These are phyloP conservation scores for Rallus crepitans DNA, from an alignment of 2,797 vertebrate genomes.

Conservation along the genomic window DNA sequence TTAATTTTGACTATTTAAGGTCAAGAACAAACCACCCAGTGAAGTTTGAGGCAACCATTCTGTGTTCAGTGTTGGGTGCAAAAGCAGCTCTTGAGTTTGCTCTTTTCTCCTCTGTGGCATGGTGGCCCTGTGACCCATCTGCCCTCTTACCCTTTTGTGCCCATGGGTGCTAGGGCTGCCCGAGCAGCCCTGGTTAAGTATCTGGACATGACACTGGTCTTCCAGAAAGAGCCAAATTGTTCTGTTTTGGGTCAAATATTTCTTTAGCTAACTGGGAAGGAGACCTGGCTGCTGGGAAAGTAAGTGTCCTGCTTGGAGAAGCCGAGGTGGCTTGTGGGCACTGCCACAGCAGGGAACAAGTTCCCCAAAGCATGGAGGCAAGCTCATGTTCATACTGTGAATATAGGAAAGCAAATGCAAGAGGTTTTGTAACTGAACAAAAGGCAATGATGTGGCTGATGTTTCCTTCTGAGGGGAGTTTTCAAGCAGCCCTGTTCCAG, in stretches of 20 bases:
- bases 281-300: background rate
- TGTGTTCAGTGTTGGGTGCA: background rate
- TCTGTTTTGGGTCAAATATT: background rate
- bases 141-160: background rate
- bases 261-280: background rate
- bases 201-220: background rate
- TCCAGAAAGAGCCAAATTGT: background rate
- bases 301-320: background rate
- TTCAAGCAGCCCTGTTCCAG: background rate
- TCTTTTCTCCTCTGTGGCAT: fast-evolving
- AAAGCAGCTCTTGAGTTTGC: background rate
- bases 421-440: background rate
- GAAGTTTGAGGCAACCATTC: background rate
- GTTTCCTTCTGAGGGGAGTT: background rate
- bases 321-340: background rate
- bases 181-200: fast-evolving
- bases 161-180: background rate
- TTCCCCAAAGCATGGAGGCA: background rate
- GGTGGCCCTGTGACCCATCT: background rate
- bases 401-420: background rate
- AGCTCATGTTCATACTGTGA: background rate
- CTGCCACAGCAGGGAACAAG: fast-evolving
- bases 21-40: background rate
- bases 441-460: background rate
- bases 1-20: background rate